Conservation (phyloP, 2,797 vertebrate species). For the Xenentodon cancila region DNA sequence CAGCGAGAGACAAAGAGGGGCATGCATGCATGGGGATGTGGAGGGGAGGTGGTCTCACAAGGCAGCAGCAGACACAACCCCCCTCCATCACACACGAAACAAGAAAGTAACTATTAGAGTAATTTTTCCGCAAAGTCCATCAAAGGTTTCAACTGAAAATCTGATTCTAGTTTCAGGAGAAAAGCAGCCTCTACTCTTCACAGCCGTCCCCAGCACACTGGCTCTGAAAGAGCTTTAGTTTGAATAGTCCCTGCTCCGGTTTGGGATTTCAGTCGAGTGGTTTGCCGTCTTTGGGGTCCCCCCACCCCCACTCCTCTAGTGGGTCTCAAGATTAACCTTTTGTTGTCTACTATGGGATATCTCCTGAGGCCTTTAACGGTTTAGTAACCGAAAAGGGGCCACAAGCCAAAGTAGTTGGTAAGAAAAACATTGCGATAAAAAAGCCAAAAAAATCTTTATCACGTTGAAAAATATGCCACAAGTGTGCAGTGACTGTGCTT, state of each 20-base stretch:
- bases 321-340: conserved; percentile 11
- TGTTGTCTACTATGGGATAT: background rate
- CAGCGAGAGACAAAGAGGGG: conserved; percentile 25
- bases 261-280: background rate
- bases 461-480: too few relatives aligned
- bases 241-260: background rate
- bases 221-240: background rate
- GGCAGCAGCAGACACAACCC: background rate
- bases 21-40: conserved; percentile 16
- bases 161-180: background rate
- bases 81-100: background rate
- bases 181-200: background rate
- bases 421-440: too few relatives aligned
- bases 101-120: background rate
- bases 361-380: conserved; percentile 3
- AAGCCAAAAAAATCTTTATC: too few relatives aligned
- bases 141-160: background rate
- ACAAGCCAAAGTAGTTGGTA: too few relatives aligned
- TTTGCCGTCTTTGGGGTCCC: background rate
- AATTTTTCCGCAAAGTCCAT: background rate
- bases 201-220: too few relatives aligned
- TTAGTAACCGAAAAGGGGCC: background rate
- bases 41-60: background rate
- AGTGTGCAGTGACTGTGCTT: too few relatives aligned
- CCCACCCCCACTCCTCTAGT: background rate